Base-by-base conservation (phyloP, 2,113 vertebrate genomes). In the Marmota flaviventris region DNA sequence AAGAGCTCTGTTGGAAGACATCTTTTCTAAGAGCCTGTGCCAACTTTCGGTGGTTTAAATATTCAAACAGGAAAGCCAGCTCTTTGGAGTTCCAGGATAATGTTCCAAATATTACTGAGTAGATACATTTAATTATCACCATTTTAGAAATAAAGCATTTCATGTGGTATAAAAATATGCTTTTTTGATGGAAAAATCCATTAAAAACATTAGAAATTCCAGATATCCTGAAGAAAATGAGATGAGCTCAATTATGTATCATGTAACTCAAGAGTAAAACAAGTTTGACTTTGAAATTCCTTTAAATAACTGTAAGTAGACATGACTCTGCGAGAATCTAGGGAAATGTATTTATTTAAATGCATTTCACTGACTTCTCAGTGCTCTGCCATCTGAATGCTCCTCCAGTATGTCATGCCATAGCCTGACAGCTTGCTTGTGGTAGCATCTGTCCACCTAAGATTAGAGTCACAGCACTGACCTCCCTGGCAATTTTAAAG, bases 71-170 rank as follows among this genome's bases (percentile, higher is more conserved):
- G 27, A 93, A 89, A 83, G 48, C 32, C 25, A 76, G 82, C 0
- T 72, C 70, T 96, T 95, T 53, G 14, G 56, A 45, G 39, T 70
- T 45, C 42, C 67, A 73, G 51, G 8, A 83, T 12, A 22, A 75
- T 39, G 81, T 85, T 91, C 78, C 81, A 72, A 84, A 78, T 85
- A 89, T 61, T 82, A 70, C 7, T 3, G 51, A 85, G 25, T 53
- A 94, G 86, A 76, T 42, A 61, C 27, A 70, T 61, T 77, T 75
- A 83, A 94, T 92, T 67, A 91, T 42, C 53, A 48, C 25, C 91
- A 53, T n/a, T 65, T 96, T 78, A 92, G 86, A 95, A 85, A 90
- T 24, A 22, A 95, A 88, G 39, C 5, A 75, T 53, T 93, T 85
- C 37, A 37, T 8, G 45, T 0, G 7, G 42, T 61, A 4, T 76